These are phyloP conservation scores for Jacana jacana DNA, from an alignment of 2,113 vertebrate genomes.

Conservation along the genomic window DNA sequence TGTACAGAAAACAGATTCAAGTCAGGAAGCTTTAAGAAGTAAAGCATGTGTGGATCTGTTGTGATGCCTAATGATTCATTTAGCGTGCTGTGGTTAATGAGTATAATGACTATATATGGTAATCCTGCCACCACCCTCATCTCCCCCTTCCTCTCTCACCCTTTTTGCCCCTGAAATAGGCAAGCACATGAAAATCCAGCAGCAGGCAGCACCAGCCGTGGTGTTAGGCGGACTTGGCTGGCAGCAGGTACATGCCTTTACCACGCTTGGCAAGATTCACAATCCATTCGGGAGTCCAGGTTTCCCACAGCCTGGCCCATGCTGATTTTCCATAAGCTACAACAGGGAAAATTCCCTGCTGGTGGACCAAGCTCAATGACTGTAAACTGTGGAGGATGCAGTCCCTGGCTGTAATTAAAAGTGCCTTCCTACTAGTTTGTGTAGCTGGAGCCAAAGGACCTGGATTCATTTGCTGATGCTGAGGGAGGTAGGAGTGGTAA, in stretches of 20 bases:
- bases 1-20: conserved; percentile 15
- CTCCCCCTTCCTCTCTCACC: neutral
- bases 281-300: neutral
- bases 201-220: neutral
- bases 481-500: conserved; percentile 29
- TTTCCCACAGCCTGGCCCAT: neutral
- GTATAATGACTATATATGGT: conserved; percentile 30
- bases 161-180: neutral
- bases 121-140: neutral
- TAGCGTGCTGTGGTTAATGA: conserved; percentile 29
- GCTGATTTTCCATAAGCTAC: neutral
- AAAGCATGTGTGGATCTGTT: conserved; percentile 62
- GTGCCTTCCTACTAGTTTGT: neutral
- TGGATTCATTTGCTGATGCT: neutral
- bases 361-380: neutral
- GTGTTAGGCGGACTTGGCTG: neutral
- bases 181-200: neutral
- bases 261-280: neutral
- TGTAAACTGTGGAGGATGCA: neutral
- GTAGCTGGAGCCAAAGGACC: conserved; percentile 29
- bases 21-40: neutral
- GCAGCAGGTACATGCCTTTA: neutral
- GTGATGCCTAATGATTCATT: conserved; percentile 54
- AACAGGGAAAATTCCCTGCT: neutral
- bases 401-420: conserved; percentile 16